Evolutionary conservation across 2,888 invertebrate species (phyloP), one percentile per base, ranked within the genome.

Genomic region (Fissipunctia ypsillon): DNA sequence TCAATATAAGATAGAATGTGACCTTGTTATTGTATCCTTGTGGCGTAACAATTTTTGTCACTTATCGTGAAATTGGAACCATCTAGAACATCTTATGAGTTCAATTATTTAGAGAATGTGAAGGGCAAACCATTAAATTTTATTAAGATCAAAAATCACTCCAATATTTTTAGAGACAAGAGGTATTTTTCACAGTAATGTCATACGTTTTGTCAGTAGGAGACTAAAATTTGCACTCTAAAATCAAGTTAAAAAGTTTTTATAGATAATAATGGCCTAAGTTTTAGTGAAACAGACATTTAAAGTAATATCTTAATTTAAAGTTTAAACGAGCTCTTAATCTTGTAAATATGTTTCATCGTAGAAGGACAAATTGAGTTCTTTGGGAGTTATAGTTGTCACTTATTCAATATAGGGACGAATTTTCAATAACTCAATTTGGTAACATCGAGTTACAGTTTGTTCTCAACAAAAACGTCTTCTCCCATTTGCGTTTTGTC

Each of bases 281-380:
- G 57, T 81, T 77, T 71, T 41, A 25, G 48, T 78, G 78, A 54
- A 78, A 63, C 78, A 80, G 80, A 82, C 66, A 80, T 72, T 61
- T 43, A n/a, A 63, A 54, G 25, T 78, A 50, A 65, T 57, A 64
- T 61, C 35, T 56, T 63, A 80, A 56, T 64, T 67, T 52, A 28
- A 67, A 50, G 3, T 52, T 38, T 10, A 52, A 57, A 35, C 54
- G 22, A 82, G 48, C 4, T 69, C 14, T 61, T 41, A 25, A 52
- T 66, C 31, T 72, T 80, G 71, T 82, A 63, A 78, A 82, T 78
- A 71, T 43, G 54, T 71, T 50, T n/a, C 16, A 22, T 41, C 22
- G 10, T 54, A 65, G 43, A 16, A 52, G 52, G 31, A 54, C 14
- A 59, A 45, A 28, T 52, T 63, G 52, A 63, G 43, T 64, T 65